Percentiles rank a stretch among this genome's conserved stretches.
phyloP scores from a whole-genome alignment of 2,797 vertebrate species.

The Liasis olivaceus region DNA sequence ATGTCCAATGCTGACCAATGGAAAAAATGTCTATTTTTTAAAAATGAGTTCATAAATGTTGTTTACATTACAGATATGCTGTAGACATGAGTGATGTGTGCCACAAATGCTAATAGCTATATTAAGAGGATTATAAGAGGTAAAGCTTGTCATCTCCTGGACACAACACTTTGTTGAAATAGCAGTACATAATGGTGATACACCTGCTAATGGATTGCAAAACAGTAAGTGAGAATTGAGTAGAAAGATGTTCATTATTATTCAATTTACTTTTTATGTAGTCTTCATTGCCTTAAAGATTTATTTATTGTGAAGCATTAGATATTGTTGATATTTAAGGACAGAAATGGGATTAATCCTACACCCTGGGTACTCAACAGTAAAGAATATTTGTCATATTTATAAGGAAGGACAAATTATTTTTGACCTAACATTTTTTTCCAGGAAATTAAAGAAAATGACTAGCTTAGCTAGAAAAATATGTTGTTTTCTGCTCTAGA shows the following conservation, averaged over 20 bases:
- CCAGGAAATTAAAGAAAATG: not conserved
- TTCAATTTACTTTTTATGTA: not conserved
- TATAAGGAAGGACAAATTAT: not conserved
- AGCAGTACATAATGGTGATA: conserved; percentile 14
- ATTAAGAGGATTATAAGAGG: not conserved
- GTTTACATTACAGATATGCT: not conserved
- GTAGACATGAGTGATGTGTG: fast-evolving
- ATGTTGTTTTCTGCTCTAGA: not conserved
- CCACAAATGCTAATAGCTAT: conserved; percentile 17
- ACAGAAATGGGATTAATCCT: fast-evolving
- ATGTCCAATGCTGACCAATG: not conserved
- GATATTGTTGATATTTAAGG: not conserved
- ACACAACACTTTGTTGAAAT: not conserved
- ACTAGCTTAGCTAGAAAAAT: not conserved
- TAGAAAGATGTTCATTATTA: not conserved
- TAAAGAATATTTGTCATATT: not conserved
- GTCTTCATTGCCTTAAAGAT: not conserved
- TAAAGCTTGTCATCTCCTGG: conserved; percentile 4
- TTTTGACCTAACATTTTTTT: not conserved
- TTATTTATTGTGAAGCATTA: not conserved
- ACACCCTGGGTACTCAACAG: not conserved
- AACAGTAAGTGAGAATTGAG: not conserved
- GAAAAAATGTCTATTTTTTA: not conserved
- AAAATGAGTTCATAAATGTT: not conserved
- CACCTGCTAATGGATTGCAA: not conserved